Percentiles rank a stretch among this genome's conserved stretches.
Conservation (phyloP, 2,797 vertebrate genomes). For the Sebastes variabilis region DNA sequence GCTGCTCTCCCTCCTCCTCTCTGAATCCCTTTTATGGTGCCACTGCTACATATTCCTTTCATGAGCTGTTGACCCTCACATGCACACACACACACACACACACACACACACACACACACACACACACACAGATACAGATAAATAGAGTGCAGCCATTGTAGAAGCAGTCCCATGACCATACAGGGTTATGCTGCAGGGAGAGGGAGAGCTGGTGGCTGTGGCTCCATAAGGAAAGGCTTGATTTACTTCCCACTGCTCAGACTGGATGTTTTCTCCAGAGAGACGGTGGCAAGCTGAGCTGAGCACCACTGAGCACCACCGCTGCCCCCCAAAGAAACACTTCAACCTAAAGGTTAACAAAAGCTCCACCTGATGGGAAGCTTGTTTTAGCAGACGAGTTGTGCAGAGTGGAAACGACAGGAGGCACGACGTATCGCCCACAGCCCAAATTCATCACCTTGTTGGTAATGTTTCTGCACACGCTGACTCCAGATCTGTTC, state of each 20-base stretch:
- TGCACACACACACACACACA: not conserved
- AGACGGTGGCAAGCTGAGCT: not conserved
- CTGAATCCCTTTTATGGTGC: constrained; percentile 74
- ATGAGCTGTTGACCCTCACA: constrained; percentile 5
- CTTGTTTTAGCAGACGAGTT: not conserved
- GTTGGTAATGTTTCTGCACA: not conserved
- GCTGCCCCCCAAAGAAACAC: not conserved
- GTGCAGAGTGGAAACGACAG: not conserved
- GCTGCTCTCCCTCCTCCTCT: constrained; percentile 33
- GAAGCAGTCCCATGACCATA: constrained; percentile 76
- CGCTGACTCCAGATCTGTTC: not conserved
- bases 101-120: constrained; percentile 15
- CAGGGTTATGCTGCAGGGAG: constrained; percentile 69
- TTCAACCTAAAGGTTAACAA: not conserved
- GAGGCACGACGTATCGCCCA: not conserved
- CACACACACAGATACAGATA: constrained; percentile 33
- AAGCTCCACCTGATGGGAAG: not conserved
- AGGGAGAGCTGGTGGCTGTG: constrained; percentile 26
- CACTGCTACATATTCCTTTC: constrained; percentile 48
- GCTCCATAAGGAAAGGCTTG: constrained; percentile 40
- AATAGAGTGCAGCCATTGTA: constrained; percentile 51
- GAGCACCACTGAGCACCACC: not conserved
- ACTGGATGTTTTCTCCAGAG: constrained; percentile 19
- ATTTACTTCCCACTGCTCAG: constrained; percentile 12
- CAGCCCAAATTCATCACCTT: not conserved